Evolutionary conservation across 2,888 invertebrate species (phyloP).

Genomic region (Agapostemon virescens): DNA sequence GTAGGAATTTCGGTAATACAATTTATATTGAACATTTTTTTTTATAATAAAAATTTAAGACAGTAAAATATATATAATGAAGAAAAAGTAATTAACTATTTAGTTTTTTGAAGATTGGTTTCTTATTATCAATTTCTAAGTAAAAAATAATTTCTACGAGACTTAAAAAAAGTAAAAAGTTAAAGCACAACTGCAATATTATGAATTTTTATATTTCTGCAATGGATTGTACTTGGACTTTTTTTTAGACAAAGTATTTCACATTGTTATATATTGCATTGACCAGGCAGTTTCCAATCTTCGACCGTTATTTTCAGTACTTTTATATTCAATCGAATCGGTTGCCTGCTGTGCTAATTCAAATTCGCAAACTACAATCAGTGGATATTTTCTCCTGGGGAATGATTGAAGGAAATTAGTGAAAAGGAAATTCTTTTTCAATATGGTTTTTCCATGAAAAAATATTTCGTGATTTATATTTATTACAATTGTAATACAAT

Average conservation of each 20-base stretch:
- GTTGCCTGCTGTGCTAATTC: constrained; percentile 50
- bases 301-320: constrained; percentile 29
- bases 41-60: not conserved
- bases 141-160: not conserved
- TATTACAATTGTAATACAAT: not conserved
- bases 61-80: too few relatives aligned
- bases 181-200: not conserved
- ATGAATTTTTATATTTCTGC: not conserved
- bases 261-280: not conserved
- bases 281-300: constrained; percentile 13
- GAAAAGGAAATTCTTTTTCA: not conserved
- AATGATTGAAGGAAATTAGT: constrained; percentile 24
- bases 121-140: not conserved
- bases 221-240: not conserved
- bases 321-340: constrained; percentile 28
- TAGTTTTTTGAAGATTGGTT: not conserved
- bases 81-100: not conserved
- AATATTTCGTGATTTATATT: not conserved
- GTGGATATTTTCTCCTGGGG: constrained; percentile 31
- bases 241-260: not conserved
- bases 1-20: not conserved
- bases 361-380: constrained; percentile 46
- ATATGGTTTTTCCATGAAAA: not conserved
- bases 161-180: too few relatives aligned
- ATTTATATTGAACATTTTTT: not conserved